Evolutionary conservation across 64 coral and sea anemone species (phyloP), one percentile per base, ranked within the genome.

Genomic region (Pocillopora verrucosa): DNA sequence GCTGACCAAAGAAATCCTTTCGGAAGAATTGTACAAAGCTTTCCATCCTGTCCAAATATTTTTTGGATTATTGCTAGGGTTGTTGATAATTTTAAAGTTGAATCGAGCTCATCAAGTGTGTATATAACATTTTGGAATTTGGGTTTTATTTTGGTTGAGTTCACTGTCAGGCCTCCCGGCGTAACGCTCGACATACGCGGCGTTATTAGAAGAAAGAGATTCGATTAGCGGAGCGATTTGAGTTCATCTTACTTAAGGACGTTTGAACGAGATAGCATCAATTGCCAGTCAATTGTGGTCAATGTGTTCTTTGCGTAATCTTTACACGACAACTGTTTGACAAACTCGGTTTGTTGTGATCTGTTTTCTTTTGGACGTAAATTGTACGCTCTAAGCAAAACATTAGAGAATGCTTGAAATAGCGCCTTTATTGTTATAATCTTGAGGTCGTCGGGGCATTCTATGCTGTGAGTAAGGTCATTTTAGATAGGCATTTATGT

Each of bases 371-470:
- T 11, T 24, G 5, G 11, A 56, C 60, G 19, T 51, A 36, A 77
- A 41, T 35, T 37, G 26, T 19, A 67, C 16, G 25, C 61, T 67
- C 17, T 63, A 45, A 35, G 24, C 56, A 72, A 38, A 37, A 20
- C 41, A 13, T 37, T 11, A 72, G 16, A 9, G 61, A 72, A 85
- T 85, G 82, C 41, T 72, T 85, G 64, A 72, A 85, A 85, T 85
- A 85, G 64, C 82, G n/a, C 56, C 65, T 56, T 72, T 85, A 38
- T 85, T 85, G 63, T 85, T 68, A 70, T 72, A 85, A 72, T 85
- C 82, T 57, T 16, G 34, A 15, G 65, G 80, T 83, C 80, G 60
- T 67, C 80, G 65, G 5, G 22, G 16, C 61, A 83, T 83, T 83
- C 65, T 83, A 60, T 51, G 61, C 67, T 67, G 35, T 67, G 65